Conservation (phyloP, 2,888 invertebrate species). For the Sepioteuthis lessoniana region DNA sequence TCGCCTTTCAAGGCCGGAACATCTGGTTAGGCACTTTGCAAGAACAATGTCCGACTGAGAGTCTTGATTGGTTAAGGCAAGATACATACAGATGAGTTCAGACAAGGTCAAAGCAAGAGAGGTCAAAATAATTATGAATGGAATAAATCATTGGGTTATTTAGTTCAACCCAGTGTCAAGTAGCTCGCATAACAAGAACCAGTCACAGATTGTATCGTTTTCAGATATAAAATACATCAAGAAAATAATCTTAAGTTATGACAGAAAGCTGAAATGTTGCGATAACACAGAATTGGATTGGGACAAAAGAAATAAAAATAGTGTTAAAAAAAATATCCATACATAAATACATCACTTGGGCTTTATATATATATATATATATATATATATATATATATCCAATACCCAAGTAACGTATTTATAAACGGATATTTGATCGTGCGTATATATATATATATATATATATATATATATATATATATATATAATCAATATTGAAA, state of each 20-base stretch:
- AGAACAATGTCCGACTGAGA: background rate
- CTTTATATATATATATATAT: too few species aligned
- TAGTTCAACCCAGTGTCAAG: background rate
- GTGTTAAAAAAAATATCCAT: background rate
- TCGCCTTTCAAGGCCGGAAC: background rate
- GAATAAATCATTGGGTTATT: slow-evolving; percentile 20
- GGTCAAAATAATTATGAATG: background rate
- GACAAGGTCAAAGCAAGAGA: background rate
- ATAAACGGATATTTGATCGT: too few species aligned
- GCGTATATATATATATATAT: too few species aligned
- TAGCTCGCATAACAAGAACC: background rate
- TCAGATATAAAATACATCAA: background rate
- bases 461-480: too few species aligned
- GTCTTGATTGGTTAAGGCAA: background rate
- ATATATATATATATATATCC: too few species aligned
- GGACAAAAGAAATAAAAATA: background rate
- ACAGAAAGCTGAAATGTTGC: background rate
- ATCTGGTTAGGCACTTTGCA: background rate
- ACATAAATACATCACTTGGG: background rate
- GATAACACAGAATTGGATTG: background rate
- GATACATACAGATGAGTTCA: background rate
- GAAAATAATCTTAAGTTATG: background rate
- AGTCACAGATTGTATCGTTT: background rate
- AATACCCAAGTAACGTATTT: too few species aligned
- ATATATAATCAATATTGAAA: too few species aligned